These are phyloP conservation scores for Leucoma salicis DNA, from an alignment of 2,888 invertebrate genomes.

Conservation along the genomic window DNA sequence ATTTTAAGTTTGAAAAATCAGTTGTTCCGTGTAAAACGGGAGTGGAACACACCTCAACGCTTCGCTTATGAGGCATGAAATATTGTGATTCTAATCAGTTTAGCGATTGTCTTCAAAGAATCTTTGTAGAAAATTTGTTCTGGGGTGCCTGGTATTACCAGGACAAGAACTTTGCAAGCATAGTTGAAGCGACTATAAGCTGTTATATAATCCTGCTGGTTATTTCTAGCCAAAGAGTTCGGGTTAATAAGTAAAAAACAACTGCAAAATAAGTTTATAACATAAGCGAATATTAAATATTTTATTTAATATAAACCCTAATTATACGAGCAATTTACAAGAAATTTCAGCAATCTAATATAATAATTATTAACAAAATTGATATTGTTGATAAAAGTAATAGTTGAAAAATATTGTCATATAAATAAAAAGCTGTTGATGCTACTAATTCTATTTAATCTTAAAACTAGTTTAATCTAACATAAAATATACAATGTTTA, in stretches of 20 bases:
- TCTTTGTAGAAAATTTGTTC: no score
- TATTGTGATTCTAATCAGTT: no score
- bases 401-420: conserved; percentile 4
- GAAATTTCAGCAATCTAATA: conserved; percentile 48
- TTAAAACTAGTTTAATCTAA: conserved; percentile 58
- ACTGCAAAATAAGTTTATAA: conserved; percentile 14
- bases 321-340: conserved; percentile 61
- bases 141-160: no score
- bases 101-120: no score
- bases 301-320: conserved; percentile 71
- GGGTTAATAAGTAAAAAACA: background rate
- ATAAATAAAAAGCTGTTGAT: conserved; percentile 43
- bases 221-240: no score
- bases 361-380: conserved; percentile 23
- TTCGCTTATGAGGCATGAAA: no score
- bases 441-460: conserved; percentile 54
- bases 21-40: no score
- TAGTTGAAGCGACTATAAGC: no score
- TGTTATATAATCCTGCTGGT: no score
- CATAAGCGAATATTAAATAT: conserved; percentile 77
- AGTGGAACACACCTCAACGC: no score
- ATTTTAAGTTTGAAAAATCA: no score
- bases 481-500: conserved; percentile 57
- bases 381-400: conserved; percentile 14
- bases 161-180: no score